phyloP scores from a whole-genome alignment of 2,113 vertebrate genomes.

The Sterrhoptilus dennistouni region DNA sequence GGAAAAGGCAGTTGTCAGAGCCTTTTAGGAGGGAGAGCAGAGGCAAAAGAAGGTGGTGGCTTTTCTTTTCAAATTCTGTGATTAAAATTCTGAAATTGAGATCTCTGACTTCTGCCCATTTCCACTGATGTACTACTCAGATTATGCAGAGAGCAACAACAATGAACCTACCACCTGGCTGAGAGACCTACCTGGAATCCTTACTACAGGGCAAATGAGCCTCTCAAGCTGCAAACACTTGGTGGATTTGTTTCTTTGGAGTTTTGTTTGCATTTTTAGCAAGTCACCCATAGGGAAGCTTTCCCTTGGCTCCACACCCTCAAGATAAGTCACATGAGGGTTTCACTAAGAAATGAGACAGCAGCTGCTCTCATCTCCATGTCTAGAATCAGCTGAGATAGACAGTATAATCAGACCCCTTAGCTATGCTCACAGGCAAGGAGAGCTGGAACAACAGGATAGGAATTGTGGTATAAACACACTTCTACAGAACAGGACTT shows the following conservation, averaged over 20 bases:
- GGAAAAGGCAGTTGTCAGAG: neutral
- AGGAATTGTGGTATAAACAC: neutral
- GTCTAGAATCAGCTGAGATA: neutral
- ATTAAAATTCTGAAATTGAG: neutral
- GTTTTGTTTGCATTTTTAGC: neutral
- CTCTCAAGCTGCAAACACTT: neutral
- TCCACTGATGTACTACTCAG: neutral
- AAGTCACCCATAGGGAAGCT: neutral
- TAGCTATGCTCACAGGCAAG: neutral
- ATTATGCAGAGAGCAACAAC: neutral
- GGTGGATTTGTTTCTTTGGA: neutral
- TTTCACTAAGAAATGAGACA: neutral
- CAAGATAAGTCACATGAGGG: neutral
- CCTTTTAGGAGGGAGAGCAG: neutral
- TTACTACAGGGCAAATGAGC: neutral
- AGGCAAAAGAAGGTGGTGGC: neutral
- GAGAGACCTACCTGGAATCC: neutral
- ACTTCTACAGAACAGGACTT: neutral
- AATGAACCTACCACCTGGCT: neutral
- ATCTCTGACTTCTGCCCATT: neutral
- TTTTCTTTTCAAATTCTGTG: neutral
- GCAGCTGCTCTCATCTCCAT: neutral
- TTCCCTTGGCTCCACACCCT: neutral
- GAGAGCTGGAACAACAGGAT: fast-evolving
- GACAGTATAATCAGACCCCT: neutral